Conservation (phyloP, 1,140 invertebrate genomes). For the Ceratoteleas bidentatus region DNA sequence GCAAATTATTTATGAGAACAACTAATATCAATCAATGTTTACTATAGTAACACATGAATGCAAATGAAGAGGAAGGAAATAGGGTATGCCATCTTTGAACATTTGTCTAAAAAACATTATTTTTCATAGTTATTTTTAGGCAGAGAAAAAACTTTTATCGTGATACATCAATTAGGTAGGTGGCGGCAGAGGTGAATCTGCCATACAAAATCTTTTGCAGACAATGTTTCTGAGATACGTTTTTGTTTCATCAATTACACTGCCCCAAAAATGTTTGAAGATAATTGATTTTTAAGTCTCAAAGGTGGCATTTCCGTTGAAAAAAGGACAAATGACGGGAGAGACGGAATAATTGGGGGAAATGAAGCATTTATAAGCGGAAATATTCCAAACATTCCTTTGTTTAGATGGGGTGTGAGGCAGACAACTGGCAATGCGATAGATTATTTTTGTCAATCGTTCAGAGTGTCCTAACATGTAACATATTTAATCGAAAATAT, state of each 20-base stretch:
- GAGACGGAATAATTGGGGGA: neutral
- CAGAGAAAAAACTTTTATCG: no score
- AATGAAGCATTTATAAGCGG: constrained; percentile 55
- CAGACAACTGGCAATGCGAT: constrained; percentile 44
- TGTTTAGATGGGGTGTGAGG: constrained; percentile 23
- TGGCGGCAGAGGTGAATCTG: no score
- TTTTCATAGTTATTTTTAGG: no score
- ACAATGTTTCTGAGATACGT: no score
- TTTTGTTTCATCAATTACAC: no score
- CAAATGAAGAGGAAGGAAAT: constrained; percentile 1
- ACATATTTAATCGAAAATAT: constrained; percentile 70
- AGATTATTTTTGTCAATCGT: constrained; percentile 70
- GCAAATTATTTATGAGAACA: constrained; percentile 58
- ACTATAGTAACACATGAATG: constrained; percentile 22
- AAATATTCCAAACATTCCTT: constrained; percentile 68
- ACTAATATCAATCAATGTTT: constrained; percentile 48
- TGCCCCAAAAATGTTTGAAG: no score
- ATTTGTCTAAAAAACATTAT: no score
- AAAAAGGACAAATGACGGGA: neutral
- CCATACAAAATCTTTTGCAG: no score
- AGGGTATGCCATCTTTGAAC: no score
- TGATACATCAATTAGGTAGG: no score
- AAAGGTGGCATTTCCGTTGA: no score
- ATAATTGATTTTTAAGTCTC: no score
- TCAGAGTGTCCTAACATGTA: constrained; percentile 68